These are phyloP conservation scores for Phortica variegata DNA, from an alignment of 1,140 invertebrate species.

Conservation along the genomic window DNA sequence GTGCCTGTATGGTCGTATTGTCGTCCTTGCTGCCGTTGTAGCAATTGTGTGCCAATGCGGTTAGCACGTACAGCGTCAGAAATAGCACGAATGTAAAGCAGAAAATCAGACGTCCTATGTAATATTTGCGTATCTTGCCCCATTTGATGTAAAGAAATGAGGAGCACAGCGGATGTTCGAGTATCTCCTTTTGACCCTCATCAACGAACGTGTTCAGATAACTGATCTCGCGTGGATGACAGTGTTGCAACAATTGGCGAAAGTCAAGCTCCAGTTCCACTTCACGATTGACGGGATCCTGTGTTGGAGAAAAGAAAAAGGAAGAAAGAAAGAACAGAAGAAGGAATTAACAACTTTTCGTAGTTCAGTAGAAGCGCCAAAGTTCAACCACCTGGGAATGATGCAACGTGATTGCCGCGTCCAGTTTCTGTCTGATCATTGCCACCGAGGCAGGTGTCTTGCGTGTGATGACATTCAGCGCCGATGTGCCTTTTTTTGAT, in stretches of 20 bases:
- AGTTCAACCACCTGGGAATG: slow-evolving; percentile 62
- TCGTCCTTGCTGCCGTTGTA: slow-evolving; percentile 74
- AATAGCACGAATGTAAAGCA: slow-evolving; percentile 78
- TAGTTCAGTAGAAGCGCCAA: no score
- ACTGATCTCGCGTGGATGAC: slow-evolving; percentile 75
- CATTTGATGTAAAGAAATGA: slow-evolving; percentile 83
- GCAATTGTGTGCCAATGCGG: slow-evolving; percentile 74
- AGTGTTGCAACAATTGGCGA: slow-evolving; percentile 74
- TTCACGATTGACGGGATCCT: slow-evolving; percentile 74
- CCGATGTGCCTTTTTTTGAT: slow-evolving; percentile 79
- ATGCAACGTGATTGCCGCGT: slow-evolving; percentile 74
- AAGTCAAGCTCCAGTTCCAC: slow-evolving; percentile 81
- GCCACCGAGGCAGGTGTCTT: slow-evolving; percentile 79
- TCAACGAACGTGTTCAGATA: slow-evolving; percentile 81
- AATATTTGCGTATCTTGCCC: slow-evolving; percentile 87
- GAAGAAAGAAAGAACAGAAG: neutral
- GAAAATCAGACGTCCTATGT: slow-evolving; percentile 75
- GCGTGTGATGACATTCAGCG: slow-evolving; percentile 76
- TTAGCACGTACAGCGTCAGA: slow-evolving; percentile 74
- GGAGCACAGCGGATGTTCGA: slow-evolving; percentile 79
- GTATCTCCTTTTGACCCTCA: slow-evolving; percentile 78
- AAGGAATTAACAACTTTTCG: neutral
- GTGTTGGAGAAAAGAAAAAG: neutral
- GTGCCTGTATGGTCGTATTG: slow-evolving; percentile 68
- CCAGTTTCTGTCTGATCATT: slow-evolving; percentile 74